Percentiles rank a stretch among this genome's conserved stretches.
Conservation (phyloP, 2,797 vertebrate genomes). For the Carduelis carduelis region DNA sequence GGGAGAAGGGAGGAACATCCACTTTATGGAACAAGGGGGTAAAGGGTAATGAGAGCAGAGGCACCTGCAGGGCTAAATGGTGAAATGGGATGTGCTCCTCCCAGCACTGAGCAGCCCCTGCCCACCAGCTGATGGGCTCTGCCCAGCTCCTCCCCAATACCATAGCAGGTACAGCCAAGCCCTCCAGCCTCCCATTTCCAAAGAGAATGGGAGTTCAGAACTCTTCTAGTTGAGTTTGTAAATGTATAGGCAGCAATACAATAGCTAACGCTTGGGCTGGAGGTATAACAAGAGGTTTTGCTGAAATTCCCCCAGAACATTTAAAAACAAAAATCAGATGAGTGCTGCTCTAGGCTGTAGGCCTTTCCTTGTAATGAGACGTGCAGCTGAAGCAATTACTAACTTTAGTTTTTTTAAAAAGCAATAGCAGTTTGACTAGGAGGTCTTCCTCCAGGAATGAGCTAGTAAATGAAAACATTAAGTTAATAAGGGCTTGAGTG, state of each 20-base stretch:
- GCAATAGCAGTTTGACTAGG: constrained; percentile 33
- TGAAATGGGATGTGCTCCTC: not conserved
- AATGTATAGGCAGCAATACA: not conserved
- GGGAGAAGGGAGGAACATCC: not conserved
- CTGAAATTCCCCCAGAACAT: not conserved
- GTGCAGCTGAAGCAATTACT: constrained; percentile 44
- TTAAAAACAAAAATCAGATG: not conserved
- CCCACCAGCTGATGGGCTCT: not conserved
- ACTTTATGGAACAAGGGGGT: fast-evolving
- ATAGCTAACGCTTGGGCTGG: not conserved
- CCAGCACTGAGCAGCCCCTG: not conserved
- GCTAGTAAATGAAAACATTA: constrained; percentile 61
- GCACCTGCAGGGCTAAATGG: not conserved
- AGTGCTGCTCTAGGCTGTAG: constrained; percentile 9
- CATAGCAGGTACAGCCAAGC: fast-evolving
- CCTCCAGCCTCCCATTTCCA: not conserved
- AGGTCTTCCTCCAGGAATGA: constrained; percentile 56
- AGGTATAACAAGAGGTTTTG: not conserved
- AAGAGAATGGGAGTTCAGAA: not conserved
- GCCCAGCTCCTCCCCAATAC: not conserved
- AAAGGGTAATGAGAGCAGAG: not conserved
- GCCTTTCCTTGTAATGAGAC: constrained; percentile 20
- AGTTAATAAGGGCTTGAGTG: constrained; percentile 60
- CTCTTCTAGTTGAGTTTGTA: not conserved
- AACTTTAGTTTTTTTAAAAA: constrained; percentile 32